phyloP scores from a whole-genome alignment of 2,113 vertebrate species.

The Acrocephalus kingi region DNA sequence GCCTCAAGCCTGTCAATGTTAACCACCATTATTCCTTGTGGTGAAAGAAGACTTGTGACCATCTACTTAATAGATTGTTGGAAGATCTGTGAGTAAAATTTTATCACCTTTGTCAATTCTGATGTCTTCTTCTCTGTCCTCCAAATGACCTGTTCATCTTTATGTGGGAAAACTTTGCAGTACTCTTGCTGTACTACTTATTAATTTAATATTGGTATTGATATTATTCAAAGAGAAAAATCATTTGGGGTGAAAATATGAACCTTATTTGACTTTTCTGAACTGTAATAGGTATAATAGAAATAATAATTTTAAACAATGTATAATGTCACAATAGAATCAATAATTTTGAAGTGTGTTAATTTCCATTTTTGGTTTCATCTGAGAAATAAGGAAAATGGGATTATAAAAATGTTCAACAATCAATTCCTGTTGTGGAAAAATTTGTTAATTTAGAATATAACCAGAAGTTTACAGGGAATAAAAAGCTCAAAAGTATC shows the following conservation, averaged over 20 bases:
- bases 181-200: background rate
- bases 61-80: background rate
- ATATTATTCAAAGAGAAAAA: background rate
- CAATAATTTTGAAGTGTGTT: background rate
- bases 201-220: background rate
- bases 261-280: background rate
- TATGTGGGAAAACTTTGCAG: background rate
- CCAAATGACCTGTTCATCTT: background rate
- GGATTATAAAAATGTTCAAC: background rate
- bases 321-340: background rate
- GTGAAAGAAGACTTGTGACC: background rate
- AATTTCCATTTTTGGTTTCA: background rate
- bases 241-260: background rate
- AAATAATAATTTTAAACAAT: background rate
- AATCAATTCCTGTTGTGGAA: background rate
- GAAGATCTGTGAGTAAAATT: background rate
- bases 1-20: background rate
- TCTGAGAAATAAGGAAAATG: background rate
- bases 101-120: background rate
- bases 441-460: background rate
- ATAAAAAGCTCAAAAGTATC: background rate
- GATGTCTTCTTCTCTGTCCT: background rate
- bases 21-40: background rate
- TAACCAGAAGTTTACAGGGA: background rate
- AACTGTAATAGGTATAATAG: background rate